Base-by-base conservation (phyloP, 2,797 vertebrate genomes). In the Anolis apletophallus region DNA sequence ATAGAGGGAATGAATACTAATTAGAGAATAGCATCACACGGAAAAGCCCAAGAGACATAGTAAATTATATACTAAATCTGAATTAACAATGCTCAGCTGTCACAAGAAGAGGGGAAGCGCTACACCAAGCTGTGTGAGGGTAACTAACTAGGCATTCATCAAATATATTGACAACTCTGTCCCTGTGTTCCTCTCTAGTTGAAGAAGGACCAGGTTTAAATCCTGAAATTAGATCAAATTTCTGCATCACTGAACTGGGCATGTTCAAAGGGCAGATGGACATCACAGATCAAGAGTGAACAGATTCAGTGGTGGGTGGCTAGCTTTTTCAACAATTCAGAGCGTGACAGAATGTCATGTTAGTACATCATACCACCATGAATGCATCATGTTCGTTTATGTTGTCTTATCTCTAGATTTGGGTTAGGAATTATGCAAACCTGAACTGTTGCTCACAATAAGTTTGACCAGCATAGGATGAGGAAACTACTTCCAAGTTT, bases 1-100 rank as follows among this genome's bases (percentile, higher is more conserved):
- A 64, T 23, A 74, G 77, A 88, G 69, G 61, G 72, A 84, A 74
- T 23, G 76, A 81, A 88, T 85, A 81, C 71, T 81, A 83, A 74
- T 84, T 80, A 81, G 59, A 59, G 34, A 88, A 72, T 46, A 88
- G 87, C 73, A 75, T 46, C 71, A 59, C 29, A 88, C 50, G 46
- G 68, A 73, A 84, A 83, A 87, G 46, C 75, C 57, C 75, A 77
- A 75, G 34, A 71, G 71, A 61, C 68, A 75, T 46, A 80, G 34
- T 75, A 52, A 74, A 76, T 88, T 36, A 84, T 67, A 84, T 50
- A 19, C 9, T 52, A 10, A 57, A 7, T 17, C 40, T 67, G 83
- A 52, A 32, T 17, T 50, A 88, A 11, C 46, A 74, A 0, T 1
- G 34, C 29, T 81, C 2, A 21, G 8, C 13, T 40, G 29, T 78